Percentiles rank a stretch among this genome's conserved stretches.
phyloP scores from a whole-genome alignment of 2,113 vertebrate genomes.

The Melanerpes formicivorus region DNA sequence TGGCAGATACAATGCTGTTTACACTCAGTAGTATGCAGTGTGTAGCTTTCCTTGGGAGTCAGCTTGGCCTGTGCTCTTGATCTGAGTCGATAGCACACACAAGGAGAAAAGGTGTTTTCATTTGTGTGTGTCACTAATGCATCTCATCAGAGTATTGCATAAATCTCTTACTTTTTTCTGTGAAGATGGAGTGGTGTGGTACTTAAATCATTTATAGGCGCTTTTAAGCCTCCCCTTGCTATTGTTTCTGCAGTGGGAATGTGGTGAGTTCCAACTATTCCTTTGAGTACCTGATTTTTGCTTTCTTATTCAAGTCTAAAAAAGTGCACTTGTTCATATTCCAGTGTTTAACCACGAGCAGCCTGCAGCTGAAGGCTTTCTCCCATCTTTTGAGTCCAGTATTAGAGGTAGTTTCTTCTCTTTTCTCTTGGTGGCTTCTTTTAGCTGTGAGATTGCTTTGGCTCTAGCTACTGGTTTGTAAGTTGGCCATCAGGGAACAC shows the following conservation, averaged over 20 bases:
- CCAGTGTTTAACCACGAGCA: neutral
- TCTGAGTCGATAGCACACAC: neutral
- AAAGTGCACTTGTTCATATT: neutral
- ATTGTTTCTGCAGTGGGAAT: neutral
- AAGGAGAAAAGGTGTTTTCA: slow-evolving; percentile 25
- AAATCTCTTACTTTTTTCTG: neutral
- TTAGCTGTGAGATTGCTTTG: neutral
- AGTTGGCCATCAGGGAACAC: neutral
- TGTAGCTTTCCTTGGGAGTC: neutral
- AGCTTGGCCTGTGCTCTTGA: neutral
- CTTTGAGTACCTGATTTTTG: neutral
- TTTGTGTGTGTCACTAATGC: neutral
- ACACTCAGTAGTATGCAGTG: neutral
- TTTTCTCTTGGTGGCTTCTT: neutral
- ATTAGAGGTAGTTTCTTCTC: neutral
- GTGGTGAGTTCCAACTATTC: neutral
- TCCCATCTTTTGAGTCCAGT: neutral
- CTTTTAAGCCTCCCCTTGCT: neutral
- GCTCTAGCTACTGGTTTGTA: neutral
- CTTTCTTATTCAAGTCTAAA: neutral
- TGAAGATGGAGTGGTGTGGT: neutral
- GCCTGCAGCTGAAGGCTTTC: neutral
- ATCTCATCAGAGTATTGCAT: neutral
- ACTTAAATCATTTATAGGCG: neutral
- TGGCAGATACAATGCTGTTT: slow-evolving; percentile 69